Conservation (phyloP, 2,113 vertebrate species). For the Ginglymostoma cirratum region DNA sequence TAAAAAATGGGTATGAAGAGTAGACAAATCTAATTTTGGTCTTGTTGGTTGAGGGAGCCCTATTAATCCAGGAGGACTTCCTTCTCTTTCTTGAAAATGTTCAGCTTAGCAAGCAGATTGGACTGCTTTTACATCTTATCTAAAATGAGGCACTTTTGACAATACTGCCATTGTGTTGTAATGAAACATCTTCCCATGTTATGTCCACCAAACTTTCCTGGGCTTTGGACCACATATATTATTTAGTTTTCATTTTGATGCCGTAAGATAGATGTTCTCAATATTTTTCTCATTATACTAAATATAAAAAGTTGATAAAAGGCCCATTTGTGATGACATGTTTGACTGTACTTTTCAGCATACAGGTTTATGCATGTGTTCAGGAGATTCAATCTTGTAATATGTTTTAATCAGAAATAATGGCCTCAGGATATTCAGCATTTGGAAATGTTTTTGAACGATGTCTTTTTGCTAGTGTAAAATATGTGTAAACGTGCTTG, state of each 20-base stretch:
- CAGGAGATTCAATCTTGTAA: too few species aligned
- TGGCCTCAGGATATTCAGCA: not conserved
- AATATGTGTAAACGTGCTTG: not conserved
- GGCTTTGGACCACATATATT: not conserved
- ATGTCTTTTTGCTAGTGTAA: not conserved
- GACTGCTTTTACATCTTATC: not conserved
- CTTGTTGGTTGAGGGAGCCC: not conserved
- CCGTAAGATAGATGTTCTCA: not conserved
- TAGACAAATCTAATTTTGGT: constrained; percentile 1
- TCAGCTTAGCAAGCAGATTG: not conserved
- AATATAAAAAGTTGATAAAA: not conserved
- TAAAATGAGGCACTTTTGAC: not conserved
- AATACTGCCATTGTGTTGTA: not conserved
- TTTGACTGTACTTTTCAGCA: not conserved
- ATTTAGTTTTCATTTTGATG: not conserved
- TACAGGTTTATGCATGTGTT: not conserved
- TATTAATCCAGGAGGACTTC: not conserved
- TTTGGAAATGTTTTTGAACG: not conserved
- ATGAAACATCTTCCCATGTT: not conserved
- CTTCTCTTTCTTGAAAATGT: not conserved
- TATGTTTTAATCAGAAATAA: not conserved
- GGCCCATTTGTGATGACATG: not conserved
- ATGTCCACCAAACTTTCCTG: not conserved
- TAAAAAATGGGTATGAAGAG: not conserved
- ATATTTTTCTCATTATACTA: not conserved